Evolutionary conservation across 1,140 invertebrate genomes (phyloP).

Genomic region (Lasioglossum baleicum): DNA sequence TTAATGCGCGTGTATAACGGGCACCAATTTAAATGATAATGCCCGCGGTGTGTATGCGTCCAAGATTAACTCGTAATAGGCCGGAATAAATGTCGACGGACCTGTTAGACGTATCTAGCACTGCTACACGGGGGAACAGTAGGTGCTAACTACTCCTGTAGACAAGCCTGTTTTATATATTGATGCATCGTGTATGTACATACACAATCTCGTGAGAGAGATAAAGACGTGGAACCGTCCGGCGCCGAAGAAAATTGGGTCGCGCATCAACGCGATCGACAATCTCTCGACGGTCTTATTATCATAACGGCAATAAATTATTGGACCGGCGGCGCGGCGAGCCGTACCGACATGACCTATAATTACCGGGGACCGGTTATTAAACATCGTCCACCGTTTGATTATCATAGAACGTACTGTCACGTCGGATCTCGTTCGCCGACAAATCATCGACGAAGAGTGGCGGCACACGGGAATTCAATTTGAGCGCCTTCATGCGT

Average conservation of each 20-base stretch:
- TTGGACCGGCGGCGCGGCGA: neutral
- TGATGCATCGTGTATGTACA: slow-evolving; percentile 17
- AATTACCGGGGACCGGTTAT: slow-evolving; percentile 52
- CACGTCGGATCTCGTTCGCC: slow-evolving; percentile 1
- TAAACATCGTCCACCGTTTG: slow-evolving; percentile 42
- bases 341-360: slow-evolving; percentile 6
- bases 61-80: slow-evolving; percentile 66
- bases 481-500: slow-evolving; percentile 1
- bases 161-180: slow-evolving; percentile 66
- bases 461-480: slow-evolving; percentile 8
- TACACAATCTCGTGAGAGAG: too few relatives aligned
- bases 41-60: slow-evolving; percentile 56
- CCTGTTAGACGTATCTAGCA: slow-evolving; percentile 64
- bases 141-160: slow-evolving; percentile 65
- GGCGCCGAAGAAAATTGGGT: slow-evolving; percentile 52
- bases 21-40: slow-evolving; percentile 75
- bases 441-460: neutral
- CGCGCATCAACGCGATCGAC: slow-evolving; percentile 25
- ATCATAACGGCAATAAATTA: slow-evolving; percentile 40
- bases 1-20: slow-evolving; percentile 66
- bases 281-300: slow-evolving; percentile 33
- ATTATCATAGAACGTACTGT: slow-evolving; percentile 42
- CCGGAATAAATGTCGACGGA: slow-evolving; percentile 63
- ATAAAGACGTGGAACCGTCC: neutral
- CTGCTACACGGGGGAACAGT: slow-evolving; percentile 55